Conservation (phyloP, 2,113 vertebrate species). For the Piprites chloris region DNA sequence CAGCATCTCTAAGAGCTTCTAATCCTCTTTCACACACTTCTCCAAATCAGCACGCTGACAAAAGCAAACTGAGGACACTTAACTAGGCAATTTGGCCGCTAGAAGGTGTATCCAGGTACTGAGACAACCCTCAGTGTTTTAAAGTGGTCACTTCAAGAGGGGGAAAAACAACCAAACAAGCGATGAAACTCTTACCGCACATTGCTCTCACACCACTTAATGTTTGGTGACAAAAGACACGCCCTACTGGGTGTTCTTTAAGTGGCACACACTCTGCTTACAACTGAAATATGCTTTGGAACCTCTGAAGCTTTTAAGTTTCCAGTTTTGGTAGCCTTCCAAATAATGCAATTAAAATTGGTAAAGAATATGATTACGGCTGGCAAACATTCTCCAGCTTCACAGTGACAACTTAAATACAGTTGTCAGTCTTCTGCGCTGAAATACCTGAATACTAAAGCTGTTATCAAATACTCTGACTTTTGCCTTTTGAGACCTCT, state of each 20-base stretch:
- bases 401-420: not conserved
- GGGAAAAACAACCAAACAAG: too few relatives aligned
- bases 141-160: not conserved
- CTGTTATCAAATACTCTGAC: not conserved
- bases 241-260: not conserved
- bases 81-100: not conserved
- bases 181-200: not conserved
- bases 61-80: not conserved
- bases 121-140: not conserved
- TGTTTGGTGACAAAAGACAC: not conserved
- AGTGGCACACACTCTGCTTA: not conserved
- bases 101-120: not conserved
- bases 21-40: not conserved
- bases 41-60: not conserved
- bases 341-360: not conserved
- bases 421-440: not conserved
- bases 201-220: not conserved
- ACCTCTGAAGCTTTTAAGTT: not conserved
- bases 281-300: not conserved
- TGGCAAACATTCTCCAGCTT: not conserved
- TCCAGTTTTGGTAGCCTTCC: not conserved
- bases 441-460: not conserved
- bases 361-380: not conserved
- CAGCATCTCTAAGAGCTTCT: not conserved
- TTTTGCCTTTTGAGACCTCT: conserved; percentile 1